Base-by-base conservation (phyloP, 2,888 invertebrate genomes). In the Drosophila mimica region DNA sequence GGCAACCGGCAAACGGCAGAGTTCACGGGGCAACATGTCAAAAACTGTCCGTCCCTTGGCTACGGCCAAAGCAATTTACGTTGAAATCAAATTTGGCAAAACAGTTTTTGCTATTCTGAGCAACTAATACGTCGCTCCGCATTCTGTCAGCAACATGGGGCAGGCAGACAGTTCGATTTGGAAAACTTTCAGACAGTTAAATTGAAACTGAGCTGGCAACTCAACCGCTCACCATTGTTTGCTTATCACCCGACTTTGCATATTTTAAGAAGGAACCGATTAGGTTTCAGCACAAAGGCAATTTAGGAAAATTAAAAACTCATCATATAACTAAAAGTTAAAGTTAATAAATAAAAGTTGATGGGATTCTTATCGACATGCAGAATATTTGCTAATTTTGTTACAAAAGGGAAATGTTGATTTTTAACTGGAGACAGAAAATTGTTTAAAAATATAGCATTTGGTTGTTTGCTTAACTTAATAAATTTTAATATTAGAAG, bases 31-130 rank as follows among this genome's bases (percentile, higher is more conserved):
- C 43, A 43, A 62, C 67, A 67, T 74, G 74, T 74, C 77, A 70
- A 70, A 66, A 77, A 56, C 56, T 40, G 70, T 57, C 70, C 70
- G 40, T 60, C 70, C 62, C 46, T 52, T 15, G 74, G 70, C 67
- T 46, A 60, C 46, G 20, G 15, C 33, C 64, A 63, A 49, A 64
- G 59, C 66, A 74, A 78, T 74, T 80, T 79, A 60, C 76, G 57
- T 67, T 85, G 71, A 78, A 79, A 83, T 83, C 79, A 83, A 86
- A 81, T 83, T 86, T 81, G 72, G 59, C 75, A 68, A 71, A 82
- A 67, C 79, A 65, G 38, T 70, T 80, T 74, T 65, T 53, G 33
- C 60, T 36, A 17, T 69, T 38, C 48, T 54, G 48, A 15, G 51
- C 43, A 49, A 70, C 70, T 74, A 74, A 77, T 77, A 77, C 66